Conservation (phyloP, 2,888 invertebrate genomes). For the Cataglyphis rosenhaueri region DNA sequence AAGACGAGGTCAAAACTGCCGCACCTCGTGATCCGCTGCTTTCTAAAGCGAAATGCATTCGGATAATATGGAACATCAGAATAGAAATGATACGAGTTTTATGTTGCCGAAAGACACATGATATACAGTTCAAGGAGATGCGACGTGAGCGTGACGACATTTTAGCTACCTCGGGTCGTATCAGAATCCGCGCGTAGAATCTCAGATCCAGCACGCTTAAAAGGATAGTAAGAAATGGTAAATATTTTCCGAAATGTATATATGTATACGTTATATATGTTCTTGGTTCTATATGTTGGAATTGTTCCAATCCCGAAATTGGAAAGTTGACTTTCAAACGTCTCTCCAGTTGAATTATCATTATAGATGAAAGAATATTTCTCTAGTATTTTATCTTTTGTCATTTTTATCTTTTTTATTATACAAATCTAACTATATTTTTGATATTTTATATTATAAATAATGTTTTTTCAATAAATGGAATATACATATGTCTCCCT, state of each 20-base stretch:
- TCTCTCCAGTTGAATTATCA: conserved; percentile 39
- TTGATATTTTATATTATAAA: neutral
- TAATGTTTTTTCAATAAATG: neutral
- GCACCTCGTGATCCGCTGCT: neutral
- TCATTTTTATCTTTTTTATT: neutral
- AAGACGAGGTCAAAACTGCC: neutral
- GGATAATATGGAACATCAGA: neutral
- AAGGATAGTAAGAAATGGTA: conserved; percentile 73
- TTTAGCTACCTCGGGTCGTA: conserved; percentile 41
- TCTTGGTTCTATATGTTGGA: conserved; percentile 71
- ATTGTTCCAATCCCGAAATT: conserved; percentile 75
- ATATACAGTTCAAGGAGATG: conserved; percentile 12
- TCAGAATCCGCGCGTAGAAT: conserved; percentile 43
- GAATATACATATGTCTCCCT: neutral
- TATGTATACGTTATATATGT: conserved; percentile 17
- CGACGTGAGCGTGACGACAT: conserved; percentile 15
- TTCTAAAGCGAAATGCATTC: neutral
- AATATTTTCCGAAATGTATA: conserved; percentile 77
- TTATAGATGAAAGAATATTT: conserved; percentile 26
- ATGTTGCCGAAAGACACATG: neutral
- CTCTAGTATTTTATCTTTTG: neutral
- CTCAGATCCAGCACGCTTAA: conserved; percentile 23
- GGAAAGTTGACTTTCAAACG: conserved; percentile 75
- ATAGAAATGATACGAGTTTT: conserved; percentile 15
- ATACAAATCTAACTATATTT: neutral